Conservation (phyloP, 2,888 invertebrate species). For the Anaspis maculata region DNA sequence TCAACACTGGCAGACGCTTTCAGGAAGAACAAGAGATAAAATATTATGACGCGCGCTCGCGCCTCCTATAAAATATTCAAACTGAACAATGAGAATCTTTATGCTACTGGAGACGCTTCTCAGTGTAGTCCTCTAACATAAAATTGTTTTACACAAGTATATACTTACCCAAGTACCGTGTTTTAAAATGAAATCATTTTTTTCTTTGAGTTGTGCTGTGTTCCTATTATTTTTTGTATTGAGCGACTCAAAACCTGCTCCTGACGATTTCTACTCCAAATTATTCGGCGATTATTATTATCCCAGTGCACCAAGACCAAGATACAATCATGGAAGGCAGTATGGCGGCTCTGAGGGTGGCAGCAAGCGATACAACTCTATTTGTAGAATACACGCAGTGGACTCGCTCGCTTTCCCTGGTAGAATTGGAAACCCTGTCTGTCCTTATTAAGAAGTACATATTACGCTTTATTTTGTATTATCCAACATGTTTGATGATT, state of each 20-base stretch:
- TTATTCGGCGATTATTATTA: slow-evolving; percentile 3
- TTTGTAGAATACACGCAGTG: slow-evolving; percentile 59
- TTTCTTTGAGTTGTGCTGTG: not conserved
- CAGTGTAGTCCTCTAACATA: not conserved
- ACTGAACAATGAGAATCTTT: not conserved
- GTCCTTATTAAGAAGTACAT: slow-evolving; percentile 17
- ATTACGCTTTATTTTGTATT: no score
- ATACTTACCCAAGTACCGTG: not conserved
- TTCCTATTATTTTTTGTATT: slow-evolving; percentile 1
- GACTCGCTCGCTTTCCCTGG: slow-evolving; percentile 53
- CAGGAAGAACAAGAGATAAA: not conserved
- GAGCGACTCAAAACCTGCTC: slow-evolving; percentile 3
- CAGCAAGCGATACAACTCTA: slow-evolving; percentile 55
- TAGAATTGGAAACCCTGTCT: slow-evolving; percentile 24
- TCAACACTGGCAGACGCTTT: not conserved
- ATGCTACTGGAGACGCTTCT: not conserved
- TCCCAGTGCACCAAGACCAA: not conserved
- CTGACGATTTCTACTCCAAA: not conserved
- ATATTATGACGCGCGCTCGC: not conserved
- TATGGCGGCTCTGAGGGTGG: slow-evolving; percentile 26
- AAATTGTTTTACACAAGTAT: no score
- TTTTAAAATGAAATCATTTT: not conserved
- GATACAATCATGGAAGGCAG: slow-evolving; percentile 1
- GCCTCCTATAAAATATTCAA: not conserved
- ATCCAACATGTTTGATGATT: no score